These are phyloP conservation scores for Bos indicus DNA, from an alignment of 2,113 vertebrate species.

Conservation along the genomic window DNA sequence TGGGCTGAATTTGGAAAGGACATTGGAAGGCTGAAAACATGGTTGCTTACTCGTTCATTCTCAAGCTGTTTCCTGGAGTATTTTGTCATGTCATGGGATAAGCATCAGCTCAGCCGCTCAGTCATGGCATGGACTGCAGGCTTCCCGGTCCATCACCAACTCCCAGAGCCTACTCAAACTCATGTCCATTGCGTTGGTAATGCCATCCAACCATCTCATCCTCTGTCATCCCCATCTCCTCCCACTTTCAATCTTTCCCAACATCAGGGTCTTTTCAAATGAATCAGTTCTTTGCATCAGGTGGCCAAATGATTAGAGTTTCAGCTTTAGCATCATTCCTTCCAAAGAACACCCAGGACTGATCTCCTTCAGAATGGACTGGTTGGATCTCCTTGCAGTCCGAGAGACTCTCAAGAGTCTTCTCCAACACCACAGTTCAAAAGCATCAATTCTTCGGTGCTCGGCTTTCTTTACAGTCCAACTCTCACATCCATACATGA, in stretches of 20 bases:
- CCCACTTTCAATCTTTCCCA: background rate
- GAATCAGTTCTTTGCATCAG: background rate
- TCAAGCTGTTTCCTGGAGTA: background rate
- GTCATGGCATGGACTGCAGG: background rate
- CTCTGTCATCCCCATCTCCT: background rate
- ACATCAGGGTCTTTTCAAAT: background rate
- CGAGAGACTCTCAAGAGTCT: background rate
- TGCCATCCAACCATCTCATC: background rate
- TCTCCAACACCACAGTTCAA: background rate
- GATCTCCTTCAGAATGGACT: background rate
- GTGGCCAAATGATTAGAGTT: background rate
- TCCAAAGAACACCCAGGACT: background rate
- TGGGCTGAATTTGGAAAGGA: background rate
- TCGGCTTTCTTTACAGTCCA: background rate
- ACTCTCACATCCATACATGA: background rate
- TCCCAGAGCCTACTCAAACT: background rate
- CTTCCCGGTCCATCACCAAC: background rate
- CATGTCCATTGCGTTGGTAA: fast-evolving
- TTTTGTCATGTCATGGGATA: background rate
- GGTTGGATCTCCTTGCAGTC: background rate
- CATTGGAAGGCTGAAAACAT: background rate
- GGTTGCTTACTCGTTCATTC: background rate
- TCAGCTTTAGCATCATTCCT: background rate
- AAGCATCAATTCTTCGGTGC: background rate
- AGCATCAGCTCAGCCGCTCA: background rate